phyloP scores from a whole-genome alignment of 1,140 invertebrate genomes.

The Eupristina koningsbergeri region DNA sequence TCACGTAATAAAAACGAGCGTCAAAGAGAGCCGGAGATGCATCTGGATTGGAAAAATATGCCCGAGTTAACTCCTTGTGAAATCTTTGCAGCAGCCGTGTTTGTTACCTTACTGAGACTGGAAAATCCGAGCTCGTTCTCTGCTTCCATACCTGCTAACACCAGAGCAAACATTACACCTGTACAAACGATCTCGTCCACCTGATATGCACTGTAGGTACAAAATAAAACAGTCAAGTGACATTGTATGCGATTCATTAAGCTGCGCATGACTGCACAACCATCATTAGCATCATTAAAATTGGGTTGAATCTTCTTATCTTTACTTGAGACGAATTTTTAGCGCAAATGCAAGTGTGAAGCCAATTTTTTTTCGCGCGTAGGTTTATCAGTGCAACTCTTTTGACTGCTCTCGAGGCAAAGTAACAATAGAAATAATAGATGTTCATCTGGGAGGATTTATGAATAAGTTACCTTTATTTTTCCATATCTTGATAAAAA shows the following conservation, averaged over 20 bases:
- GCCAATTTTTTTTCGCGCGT: background rate
- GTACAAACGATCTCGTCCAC: background rate
- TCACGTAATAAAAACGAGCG: background rate
- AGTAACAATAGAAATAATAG: too few relatives aligned
- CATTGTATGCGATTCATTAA: background rate
- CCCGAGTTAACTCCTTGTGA: background rate
- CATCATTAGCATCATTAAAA: slow-evolving; percentile 27
- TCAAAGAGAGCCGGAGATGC: background rate
- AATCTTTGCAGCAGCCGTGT: background rate
- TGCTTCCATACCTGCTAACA: background rate
- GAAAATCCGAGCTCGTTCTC: background rate
- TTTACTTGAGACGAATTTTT: background rate
- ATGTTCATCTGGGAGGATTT: too few relatives aligned
- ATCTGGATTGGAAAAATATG: background rate
- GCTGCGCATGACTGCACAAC: background rate
- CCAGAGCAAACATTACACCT: background rate
- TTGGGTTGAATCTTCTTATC: background rate
- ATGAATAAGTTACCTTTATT: too few relatives aligned
- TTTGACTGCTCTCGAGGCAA: too few relatives aligned
- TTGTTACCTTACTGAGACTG: background rate
- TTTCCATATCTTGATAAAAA: too few relatives aligned
- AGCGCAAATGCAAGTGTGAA: background rate
- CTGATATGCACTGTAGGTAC: background rate
- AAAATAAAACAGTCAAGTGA: background rate
- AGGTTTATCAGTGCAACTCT: too few relatives aligned